These are phyloP conservation scores for Pelodiscus sinensis DNA, from an alignment of 2,113 vertebrate species.

Conservation along the genomic window DNA sequence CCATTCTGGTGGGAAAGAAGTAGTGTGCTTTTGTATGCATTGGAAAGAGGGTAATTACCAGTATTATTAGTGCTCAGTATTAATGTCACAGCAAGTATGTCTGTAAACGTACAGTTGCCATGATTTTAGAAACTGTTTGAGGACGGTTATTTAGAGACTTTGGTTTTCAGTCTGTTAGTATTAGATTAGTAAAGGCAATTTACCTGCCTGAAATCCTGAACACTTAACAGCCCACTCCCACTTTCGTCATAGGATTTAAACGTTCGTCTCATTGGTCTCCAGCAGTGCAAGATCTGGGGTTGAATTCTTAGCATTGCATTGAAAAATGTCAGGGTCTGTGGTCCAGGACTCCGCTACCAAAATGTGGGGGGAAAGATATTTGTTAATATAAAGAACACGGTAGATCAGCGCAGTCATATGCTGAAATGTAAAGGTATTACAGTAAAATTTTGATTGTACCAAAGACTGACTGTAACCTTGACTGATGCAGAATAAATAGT, in stretches of 20 bases:
- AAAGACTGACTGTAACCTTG: background rate
- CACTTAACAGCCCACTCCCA: conserved; percentile 47
- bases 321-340: conserved; percentile 44
- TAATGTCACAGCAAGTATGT: background rate
- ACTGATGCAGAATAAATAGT: conserved; percentile 47
- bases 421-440: background rate
- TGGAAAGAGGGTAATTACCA: background rate
- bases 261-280: conserved; percentile 66
- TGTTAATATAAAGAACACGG: background rate
- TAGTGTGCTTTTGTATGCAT: background rate
- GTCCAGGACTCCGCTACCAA: conserved; percentile 66
- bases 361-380: background rate
- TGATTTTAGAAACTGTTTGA: background rate
- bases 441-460: background rate
- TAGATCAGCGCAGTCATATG: background rate
- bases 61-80: background rate
- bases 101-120: background rate
- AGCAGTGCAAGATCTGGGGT: conserved; percentile 69
- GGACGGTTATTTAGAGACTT: background rate
- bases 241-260: conserved; percentile 69
- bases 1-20: background rate
- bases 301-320: conserved; percentile 72
- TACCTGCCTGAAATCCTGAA: conserved; percentile 78
- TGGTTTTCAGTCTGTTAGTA: background rate
- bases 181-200: background rate